These are phyloP conservation scores for Xiphorhynchus elegans DNA, from an alignment of 2,113 vertebrate genomes.

Conservation along the genomic window DNA sequence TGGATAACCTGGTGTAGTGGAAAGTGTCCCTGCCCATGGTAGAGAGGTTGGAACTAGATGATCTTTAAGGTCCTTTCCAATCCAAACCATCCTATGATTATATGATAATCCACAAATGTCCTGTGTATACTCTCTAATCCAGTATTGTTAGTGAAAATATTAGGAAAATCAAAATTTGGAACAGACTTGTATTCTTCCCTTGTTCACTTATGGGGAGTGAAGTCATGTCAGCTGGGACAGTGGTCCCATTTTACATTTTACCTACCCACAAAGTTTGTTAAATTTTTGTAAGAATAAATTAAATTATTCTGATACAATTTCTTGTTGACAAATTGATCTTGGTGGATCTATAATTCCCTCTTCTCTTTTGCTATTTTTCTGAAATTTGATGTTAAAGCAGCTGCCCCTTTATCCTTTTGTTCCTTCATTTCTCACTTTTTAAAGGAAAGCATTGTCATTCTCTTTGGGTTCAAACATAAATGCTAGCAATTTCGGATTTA, in stretches of 20 bases:
- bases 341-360: neutral
- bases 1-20: neutral
- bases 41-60: neutral
- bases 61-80: neutral
- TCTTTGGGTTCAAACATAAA: neutral
- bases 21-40: neutral
- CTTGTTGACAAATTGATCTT: neutral
- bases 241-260: neutral
- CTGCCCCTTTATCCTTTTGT: neutral
- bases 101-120: neutral
- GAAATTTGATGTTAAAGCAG: neutral
- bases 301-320: neutral
- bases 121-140: neutral
- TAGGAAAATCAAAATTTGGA: neutral
- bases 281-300: neutral
- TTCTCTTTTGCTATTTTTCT: neutral
- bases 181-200: neutral
- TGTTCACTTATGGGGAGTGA: fast-evolving
- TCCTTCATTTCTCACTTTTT: neutral
- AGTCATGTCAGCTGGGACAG: neutral
- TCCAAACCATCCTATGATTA: neutral
- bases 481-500: neutral
- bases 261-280: neutral
- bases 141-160: neutral
- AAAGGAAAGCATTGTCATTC: neutral